Base-by-base conservation (phyloP, 2,888 invertebrate species). In the Harmothoe impar region DNA sequence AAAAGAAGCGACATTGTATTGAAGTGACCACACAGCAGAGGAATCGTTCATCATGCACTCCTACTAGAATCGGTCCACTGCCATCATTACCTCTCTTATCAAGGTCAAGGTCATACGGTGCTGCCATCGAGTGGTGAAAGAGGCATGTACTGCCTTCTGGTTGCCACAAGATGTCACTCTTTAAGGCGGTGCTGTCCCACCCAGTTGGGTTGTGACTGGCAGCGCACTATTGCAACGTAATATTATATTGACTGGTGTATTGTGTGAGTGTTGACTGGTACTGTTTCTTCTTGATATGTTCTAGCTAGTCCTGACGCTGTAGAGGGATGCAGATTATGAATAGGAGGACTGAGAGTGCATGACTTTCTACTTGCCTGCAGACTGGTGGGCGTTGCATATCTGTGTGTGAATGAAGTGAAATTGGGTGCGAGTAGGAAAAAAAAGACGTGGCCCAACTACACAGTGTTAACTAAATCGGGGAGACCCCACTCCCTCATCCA, bases 241-340 rank as follows among this genome's bases (percentile, higher is more conserved):
- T 56, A 86, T 56, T 86, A 86, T 54, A 86, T 86, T 54, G 25
- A 86, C 52, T 86, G 56, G 86, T 54, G 86, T 86, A 52, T 86
- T 31, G 86, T 86, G 56, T 29, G 86, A 29, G 52, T 86, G 86
- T 86, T 56, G 86, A 56, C 56, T 86, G 86, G 86, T 86, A 86
- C 52, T 86, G 86, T 86, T 86, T 86, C 86, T 86, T 86, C 86
- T 86, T 54, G 54, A 86, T 86, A 86, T 86, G 86, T 86, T 86
- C 56, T 86, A 54, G 54, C 86, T 84, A 84, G 84, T 84, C 84
- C 51, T 51, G 86, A 31, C 0, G 54, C 54, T 52, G 25, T 29
- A 54, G 54, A 31, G 54, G 54, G 54, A 29, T 86, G 86, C 86
- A 54, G 85, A 54, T 86, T 52, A 52, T 29, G 54, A 86, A 52